Evolutionary conservation across 2,113 vertebrate species (phyloP), one percentile per base, ranked within the genome.

Genomic region (Entelurus aequoreus): DNA sequence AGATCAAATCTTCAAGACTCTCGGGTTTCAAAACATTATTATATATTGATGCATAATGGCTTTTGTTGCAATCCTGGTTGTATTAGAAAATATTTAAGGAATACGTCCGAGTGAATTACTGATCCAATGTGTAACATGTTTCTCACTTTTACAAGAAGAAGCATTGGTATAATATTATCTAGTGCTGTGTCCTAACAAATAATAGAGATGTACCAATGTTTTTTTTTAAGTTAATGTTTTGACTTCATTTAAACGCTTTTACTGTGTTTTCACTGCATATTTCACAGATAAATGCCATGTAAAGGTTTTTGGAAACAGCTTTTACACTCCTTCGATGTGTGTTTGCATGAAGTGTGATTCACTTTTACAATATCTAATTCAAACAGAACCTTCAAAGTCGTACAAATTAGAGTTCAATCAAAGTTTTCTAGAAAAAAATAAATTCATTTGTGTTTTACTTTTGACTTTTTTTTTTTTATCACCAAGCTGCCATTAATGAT

Each of bases 1-100:
- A 62, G 62, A 72, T 53, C n/a, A 65, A 56, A 54, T 60, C 59
- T 60, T 51, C 60, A 51, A 44, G 54, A 62, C 75, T 74, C 62
- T 62, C 52, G 61, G 50, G 60, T 53, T 60, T 19, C n/a, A 19
- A 49, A 58, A 48, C 66, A 3, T 40, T 36, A 74, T 63, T 57
- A 63, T 35, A 62, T 8, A 54, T 60, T 64, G 49, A 72, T 78
- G 21, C 36, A 1, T 48, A 28, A 56, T n/a, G n/a, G 15, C 37
- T 16, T 40, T 56, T 56, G 54, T 42, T 56, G 35, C 8, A 8
- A 15, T 56, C 6, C 40, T 56, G 37, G 38, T 56, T 40, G 37
- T 10, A 42, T n/a, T 42, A 15, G 13, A 36, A 14, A 37, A 37
- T 14, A 3, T 14, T 21, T 52, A 35, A 28, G 21, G 28, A 2